Percentiles rank a stretch among this genome's conserved stretches.
phyloP scores from a whole-genome alignment of 2,113 vertebrate genomes.

The Platichthys flesus region DNA sequence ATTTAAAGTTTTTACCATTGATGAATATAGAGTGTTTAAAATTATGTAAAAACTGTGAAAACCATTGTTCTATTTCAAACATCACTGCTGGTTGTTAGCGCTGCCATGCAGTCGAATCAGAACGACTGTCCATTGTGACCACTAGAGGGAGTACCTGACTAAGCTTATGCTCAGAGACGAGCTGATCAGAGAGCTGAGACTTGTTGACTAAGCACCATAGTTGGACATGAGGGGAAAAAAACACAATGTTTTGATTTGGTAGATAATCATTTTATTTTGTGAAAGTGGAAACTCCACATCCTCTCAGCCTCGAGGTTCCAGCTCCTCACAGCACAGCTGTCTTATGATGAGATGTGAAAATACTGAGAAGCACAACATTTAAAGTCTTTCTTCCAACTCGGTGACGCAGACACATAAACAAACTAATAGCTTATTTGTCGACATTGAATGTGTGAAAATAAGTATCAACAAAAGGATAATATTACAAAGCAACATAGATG shows the following conservation, averaged over 20 bases:
- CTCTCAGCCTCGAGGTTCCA: neutral
- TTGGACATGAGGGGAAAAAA: neutral
- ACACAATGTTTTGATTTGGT: neutral
- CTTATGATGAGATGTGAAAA: neutral
- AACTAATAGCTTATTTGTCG: too few relatives aligned
- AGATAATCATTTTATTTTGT: neutral
- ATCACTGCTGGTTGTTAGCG: neutral
- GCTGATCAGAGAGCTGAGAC: neutral
- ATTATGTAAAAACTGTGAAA: neutral
- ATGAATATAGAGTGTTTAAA: neutral
- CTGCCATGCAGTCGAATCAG: neutral
- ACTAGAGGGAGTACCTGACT: constrained; percentile 71
- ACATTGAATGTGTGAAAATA: too few relatives aligned
- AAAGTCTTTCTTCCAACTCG: neutral
- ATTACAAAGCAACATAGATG: too few relatives aligned
- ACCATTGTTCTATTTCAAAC: rapidly evolving
- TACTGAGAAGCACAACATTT: neutral
- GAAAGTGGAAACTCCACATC: neutral
- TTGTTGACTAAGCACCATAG: neutral
- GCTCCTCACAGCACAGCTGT: neutral
- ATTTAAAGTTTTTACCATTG: neutral
- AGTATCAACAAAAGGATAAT: too few relatives aligned
- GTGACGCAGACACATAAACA: too few relatives aligned
- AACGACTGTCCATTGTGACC: constrained; percentile 35
- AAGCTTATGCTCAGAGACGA: constrained; percentile 19